Percentiles rank a stretch among this genome's conserved stretches.
These are phyloP conservation scores for Conchocele bisecta DNA, from an alignment of 2,888 invertebrate genomes.

Conservation along the genomic window DNA sequence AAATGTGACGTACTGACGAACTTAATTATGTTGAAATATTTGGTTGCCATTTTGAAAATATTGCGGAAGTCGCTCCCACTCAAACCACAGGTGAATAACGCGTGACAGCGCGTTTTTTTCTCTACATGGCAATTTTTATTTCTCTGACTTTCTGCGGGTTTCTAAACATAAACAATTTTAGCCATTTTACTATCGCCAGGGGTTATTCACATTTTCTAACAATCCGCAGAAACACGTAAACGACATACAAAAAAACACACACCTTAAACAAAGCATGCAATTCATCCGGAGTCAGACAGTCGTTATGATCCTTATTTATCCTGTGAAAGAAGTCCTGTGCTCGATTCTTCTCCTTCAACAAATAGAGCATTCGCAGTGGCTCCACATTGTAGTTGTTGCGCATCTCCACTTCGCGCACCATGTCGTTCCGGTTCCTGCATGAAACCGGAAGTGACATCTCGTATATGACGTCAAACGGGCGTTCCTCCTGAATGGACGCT, in stretches of 20 bases:
- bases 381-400: constrained; percentile 75
- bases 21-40: no score
- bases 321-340: constrained; percentile 76
- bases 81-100: no score
- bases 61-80: no score
- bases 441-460: constrained; percentile 71
- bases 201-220: not conserved
- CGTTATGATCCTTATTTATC: constrained; percentile 74
- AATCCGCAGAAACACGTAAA: not conserved
- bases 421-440: constrained; percentile 59
- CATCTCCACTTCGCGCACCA: constrained; percentile 65
- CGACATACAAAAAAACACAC: not conserved
- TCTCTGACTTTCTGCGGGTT: no score
- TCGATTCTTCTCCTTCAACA: constrained; percentile 76
- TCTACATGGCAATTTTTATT: no score
- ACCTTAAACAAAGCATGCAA: constrained; percentile 70
- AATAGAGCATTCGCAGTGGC: constrained; percentile 74
- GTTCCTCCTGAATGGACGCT: constrained; percentile 60
- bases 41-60: no score
- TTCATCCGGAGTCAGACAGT: constrained; percentile 70
- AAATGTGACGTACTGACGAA: no score
- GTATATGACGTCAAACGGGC: constrained; percentile 68
- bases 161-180: no score
- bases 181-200: no score
- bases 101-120: no score